Evolutionary conservation across 2,888 invertebrate species (phyloP), one percentile per base, ranked within the genome.

Genomic region (Lochmaea crataegi): DNA sequence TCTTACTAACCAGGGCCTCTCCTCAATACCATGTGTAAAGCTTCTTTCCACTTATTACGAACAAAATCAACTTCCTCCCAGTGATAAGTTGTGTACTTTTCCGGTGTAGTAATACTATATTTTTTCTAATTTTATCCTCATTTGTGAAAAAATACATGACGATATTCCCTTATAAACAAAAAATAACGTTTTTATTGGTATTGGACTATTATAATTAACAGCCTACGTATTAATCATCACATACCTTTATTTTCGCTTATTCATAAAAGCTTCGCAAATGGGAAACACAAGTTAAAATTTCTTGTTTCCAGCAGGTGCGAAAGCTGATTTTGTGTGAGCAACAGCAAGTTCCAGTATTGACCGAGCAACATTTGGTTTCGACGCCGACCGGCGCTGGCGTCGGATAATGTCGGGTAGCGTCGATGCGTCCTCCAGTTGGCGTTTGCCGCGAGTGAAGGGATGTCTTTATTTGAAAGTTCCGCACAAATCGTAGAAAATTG

Each of bases 361-460:
- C 86, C 86, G 84, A 83, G 82, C 81, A 80, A 80, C 85, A 85
- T 84, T 85, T 85, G 83, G 79, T 77, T 81, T 84, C 85, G 84
- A 85, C 85, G 82, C 85, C 86, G 85, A 83, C 83, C 83, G 85
- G 86, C 85, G 85, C 85, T 84, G 83, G 82, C 83, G 84, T 85
- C 86, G 86, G 84, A 80, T 81, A 82, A 81, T 85, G 85, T 81
- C 81, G 78, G 75, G 79, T 79, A 82, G 81, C 85, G 85, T 83
- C 84, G 83, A 84, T 41, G 61, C 41, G 61, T 61, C 61, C 16
- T 83, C 83, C 84, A 86, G 86, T 86, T 82, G 84, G 85, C 85
- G 85, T 83, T 84, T 79, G 82, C 81, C 84, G 85, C 82, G 84
- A 82, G 85, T 83, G 85, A 82, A 81, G 85, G 82, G 83, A 86